phyloP scores from a whole-genome alignment of 2,888 invertebrate species.

The Deladenus siricidicola region DNA sequence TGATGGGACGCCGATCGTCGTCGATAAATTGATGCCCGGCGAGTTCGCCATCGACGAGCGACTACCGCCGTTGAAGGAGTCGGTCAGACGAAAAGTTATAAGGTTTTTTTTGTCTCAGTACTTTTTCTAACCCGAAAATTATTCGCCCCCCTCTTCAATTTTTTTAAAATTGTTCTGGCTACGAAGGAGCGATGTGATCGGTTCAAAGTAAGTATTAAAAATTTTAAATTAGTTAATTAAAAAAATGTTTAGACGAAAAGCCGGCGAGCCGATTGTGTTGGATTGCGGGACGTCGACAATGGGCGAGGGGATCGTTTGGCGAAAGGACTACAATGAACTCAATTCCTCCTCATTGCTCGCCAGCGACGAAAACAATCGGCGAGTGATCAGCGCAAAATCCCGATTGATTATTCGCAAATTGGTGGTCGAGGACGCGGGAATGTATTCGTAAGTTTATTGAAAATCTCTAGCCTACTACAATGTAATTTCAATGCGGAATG shows the following conservation, averaged over 20 bases:
- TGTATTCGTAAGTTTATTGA: not conserved
- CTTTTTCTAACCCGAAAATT: not conserved
- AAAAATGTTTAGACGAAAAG: no score
- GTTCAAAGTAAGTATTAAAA: not conserved
- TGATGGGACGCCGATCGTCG: not conserved
- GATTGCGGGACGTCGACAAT: not conserved
- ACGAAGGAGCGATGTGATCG: not conserved
- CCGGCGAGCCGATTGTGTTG: not conserved
- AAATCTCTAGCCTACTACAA: not conserved
- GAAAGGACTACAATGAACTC: not conserved
- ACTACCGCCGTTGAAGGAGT: not conserved
- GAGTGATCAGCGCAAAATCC: not conserved
- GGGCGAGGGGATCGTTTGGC: conserved; percentile 5
- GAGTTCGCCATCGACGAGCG: conserved; percentile 3
- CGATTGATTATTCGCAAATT: not conserved
- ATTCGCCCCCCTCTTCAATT: not conserved
- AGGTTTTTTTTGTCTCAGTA: not conserved
- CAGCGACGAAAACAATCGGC: not conserved
- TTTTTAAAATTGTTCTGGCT: no score
- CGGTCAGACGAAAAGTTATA: conserved; percentile 1
- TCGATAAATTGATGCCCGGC: not conserved
- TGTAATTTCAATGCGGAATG: no score
- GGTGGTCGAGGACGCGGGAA: not conserved
- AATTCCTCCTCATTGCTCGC: not conserved
- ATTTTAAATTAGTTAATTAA: no score